Evolutionary conservation across 92 coral and sea anemone species (phyloP).

Genomic region (Phenganax subtilis): DNA sequence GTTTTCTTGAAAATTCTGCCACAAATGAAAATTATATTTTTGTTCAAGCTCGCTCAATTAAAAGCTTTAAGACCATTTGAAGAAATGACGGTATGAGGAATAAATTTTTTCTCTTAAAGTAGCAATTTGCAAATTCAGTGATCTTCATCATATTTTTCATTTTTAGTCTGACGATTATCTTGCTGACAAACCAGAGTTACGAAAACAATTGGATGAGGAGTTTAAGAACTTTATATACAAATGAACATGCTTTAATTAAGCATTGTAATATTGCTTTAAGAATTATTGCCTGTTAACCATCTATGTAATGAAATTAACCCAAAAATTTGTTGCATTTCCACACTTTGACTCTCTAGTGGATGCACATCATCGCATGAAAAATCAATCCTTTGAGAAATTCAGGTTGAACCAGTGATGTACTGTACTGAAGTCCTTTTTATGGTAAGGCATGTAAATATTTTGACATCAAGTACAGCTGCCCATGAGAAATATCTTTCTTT

Average conservation of each 20-base stretch:
- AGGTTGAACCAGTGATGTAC: too few species aligned
- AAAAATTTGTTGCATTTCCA: not conserved
- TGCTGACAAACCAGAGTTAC: slow-evolving; percentile 70
- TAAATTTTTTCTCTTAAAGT: not conserved
- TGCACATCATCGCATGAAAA: too few species aligned
- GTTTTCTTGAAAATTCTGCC: not conserved
- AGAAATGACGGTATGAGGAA: slow-evolving; percentile 82
- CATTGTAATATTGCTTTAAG: not conserved
- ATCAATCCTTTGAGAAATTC: too few species aligned
- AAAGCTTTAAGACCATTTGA: slow-evolving; percentile 81
- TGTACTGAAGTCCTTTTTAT: too few species aligned
- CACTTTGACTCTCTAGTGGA: too few species aligned
- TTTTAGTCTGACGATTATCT: slow-evolving; percentile 79
- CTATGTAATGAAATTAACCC: not conserved
- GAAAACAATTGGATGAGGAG: slow-evolving; percentile 70
- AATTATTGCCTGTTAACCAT: not conserved
- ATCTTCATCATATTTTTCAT: not conserved
- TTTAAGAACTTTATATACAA: slow-evolving; percentile 56
- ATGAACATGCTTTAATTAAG: not conserved
- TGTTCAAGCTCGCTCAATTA: slow-evolving; percentile 66
- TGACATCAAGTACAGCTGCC: too few species aligned
- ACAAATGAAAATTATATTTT: not conserved
- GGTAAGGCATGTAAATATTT: too few species aligned
- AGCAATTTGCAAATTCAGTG: not conserved
- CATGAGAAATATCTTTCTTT: too few species aligned